Base-by-base conservation (phyloP, 2,888 invertebrate genomes). In the Epistrophe eligans region DNA sequence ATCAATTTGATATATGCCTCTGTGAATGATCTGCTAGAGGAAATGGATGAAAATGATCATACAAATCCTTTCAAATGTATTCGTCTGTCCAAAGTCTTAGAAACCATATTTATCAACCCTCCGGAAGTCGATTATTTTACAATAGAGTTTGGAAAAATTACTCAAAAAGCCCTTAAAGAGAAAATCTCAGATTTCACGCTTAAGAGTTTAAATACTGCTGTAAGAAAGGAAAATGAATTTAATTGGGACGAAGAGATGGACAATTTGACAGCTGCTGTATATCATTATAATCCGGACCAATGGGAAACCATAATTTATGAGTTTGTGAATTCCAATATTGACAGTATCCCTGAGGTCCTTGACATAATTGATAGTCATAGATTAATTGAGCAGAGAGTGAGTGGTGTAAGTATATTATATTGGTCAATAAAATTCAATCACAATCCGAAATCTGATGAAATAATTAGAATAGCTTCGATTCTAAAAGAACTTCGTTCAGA, bases 341-440 rank as follows among this genome's bases (percentile, higher is more conserved):
- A 15, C 1, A 15, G 9, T 3, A 0, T 15, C 2, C 24, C 38
- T 0, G 15, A 24, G 0, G 35, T 67, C 52, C 52, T 67, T 10
- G 50, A 38, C 10, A 52, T 35, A 9, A 50, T 67, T 6, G 1
- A 8, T 0, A 52, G 38, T 3, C 67, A 67, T 15, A 38, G 38
- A 52, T 38, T 35, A 4, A 58, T 57, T 5, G 28, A 40, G 9
- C 57, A 72, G 43, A 55, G 17, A 45, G 43, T 72, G 19, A 45
- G 13, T 4, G 71, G 57, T 7, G 10, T 72, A 11, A 57, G 15
- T n/a, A 32, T 28, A 17, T n/a, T 72, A 0, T 72, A 57, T 19
- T 57, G 71, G 71, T 57, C 43, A 24, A n/a, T 72, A 17, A 15
- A 52, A 19, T 62, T 62, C 62, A 24, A 50, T 9, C 7, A 52